Conservation (phyloP, 1,140 invertebrate genomes). For the Drosophila asahinai region DNA sequence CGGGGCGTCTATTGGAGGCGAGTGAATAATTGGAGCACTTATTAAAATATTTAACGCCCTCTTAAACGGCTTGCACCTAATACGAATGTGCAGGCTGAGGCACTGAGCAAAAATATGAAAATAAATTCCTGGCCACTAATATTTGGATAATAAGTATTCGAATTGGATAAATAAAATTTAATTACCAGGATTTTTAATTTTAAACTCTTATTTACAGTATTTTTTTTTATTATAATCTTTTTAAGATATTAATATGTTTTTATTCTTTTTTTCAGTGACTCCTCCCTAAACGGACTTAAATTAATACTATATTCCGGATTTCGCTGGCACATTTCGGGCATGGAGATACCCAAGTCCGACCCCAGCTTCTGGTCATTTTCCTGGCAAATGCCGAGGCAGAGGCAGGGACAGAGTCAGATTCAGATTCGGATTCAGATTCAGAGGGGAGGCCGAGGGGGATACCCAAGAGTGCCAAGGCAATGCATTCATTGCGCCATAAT, state of each 20-base stretch:
- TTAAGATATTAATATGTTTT: no score
- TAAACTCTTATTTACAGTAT: no score
- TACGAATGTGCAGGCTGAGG: constrained; percentile 6
- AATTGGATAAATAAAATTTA: no score
- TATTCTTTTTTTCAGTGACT: constrained; percentile 4
- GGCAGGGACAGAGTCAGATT: constrained; percentile 9
- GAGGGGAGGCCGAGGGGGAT: constrained; percentile 3
- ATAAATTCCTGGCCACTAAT: no score
- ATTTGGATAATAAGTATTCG: no score
- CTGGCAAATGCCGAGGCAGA: constrained; percentile 26
- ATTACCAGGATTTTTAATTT: no score
- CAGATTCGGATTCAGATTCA: constrained; percentile 13
- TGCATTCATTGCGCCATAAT: constrained; percentile 82
- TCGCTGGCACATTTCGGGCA: constrained; percentile 47
- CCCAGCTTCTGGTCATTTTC: constrained; percentile 42
- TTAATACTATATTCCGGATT: constrained; percentile 68
- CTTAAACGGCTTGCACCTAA: constrained; percentile 27
- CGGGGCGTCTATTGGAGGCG: constrained; percentile 88
- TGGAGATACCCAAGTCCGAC: constrained; percentile 25
- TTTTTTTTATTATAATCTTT: no score
- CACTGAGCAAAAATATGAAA: not conserved
- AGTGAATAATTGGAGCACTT: constrained; percentile 69
- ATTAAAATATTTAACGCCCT: constrained; percentile 68
- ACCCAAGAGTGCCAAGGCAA: constrained; percentile 55
- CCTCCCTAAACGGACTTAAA: constrained; percentile 60